Percentiles rank a stretch among this genome's conserved stretches.
phyloP scores from a whole-genome alignment of 35 echinoderm and acorn worm species.

The Ophioderma brevispina region DNA sequence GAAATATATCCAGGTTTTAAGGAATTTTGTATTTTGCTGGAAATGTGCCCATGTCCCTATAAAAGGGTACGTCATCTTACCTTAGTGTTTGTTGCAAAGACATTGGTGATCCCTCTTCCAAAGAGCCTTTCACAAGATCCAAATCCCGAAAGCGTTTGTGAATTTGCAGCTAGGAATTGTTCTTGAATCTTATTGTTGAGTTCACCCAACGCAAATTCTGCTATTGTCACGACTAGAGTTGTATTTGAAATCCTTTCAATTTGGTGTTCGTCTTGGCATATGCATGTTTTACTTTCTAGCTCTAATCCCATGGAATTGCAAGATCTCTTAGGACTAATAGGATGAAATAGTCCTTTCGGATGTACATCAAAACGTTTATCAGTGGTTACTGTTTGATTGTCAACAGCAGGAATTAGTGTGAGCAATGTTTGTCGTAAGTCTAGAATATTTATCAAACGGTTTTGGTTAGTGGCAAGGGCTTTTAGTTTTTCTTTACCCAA shows the following conservation, averaged over 20 bases:
- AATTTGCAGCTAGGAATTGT: not conserved
- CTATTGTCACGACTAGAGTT: not conserved
- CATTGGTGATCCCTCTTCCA: not conserved
- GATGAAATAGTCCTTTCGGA: not conserved
- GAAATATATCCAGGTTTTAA: no score
- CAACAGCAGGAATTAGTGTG: conserved; percentile 22
- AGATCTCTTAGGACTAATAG: not conserved
- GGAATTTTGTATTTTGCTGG: no score
- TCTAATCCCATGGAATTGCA: not conserved
- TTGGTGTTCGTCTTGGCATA: not conserved
- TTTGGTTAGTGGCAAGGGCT: conserved; percentile 56
- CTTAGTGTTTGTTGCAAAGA: not conserved
- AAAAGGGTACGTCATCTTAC: no score
- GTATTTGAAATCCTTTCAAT: not conserved
- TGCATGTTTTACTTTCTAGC: not conserved
- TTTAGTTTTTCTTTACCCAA: conserved; percentile 23
- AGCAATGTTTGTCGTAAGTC: conserved; percentile 72
- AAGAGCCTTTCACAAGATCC: not conserved
- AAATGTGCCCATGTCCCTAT: no score
- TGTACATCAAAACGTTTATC: not conserved
- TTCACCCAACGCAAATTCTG: not conserved
- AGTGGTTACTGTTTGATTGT: not conserved
- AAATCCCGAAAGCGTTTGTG: not conserved
- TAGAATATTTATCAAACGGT: conserved; percentile 64
- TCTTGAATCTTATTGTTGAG: not conserved